A percentile compares a stretch with the other conserved stretches of the same genome.
Conservation (phyloP, 2,797 vertebrate genomes). For the Buphagus erythrorhynchus region DNA sequence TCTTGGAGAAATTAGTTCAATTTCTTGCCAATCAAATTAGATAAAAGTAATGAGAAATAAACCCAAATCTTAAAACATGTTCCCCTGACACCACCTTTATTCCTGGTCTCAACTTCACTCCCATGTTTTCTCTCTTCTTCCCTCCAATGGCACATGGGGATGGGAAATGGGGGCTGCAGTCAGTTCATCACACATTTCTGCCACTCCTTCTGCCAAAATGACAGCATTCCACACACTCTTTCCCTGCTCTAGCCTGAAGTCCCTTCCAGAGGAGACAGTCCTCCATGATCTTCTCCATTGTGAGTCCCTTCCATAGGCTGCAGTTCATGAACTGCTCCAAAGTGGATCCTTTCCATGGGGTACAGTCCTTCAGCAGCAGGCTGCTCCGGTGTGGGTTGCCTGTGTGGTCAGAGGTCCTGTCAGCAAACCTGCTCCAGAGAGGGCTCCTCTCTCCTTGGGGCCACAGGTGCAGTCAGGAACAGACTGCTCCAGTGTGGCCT, state of each 20-base stretch:
- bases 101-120: not conserved
- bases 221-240: not conserved
- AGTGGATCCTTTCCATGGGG: not conserved
- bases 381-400: too few relatives aligned
- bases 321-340: not conserved
- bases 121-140: not conserved
- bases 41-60: not conserved
- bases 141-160: not conserved
- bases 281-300: not conserved
- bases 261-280: not conserved
- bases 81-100: rapidly evolving
- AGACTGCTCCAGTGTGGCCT: too few relatives aligned
- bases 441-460: not conserved
- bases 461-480: not conserved
- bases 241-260: not conserved
- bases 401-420: not conserved
- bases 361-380: not conserved
- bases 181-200: not conserved
- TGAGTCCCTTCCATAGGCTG: not conserved
- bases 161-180: not conserved
- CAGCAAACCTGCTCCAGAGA: not conserved
- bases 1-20: not conserved
- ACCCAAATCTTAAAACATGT: not conserved
- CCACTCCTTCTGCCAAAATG: not conserved
- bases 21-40: not conserved